A percentile compares a stretch with the other conserved stretches of the same genome.
These are phyloP conservation scores for Tenodera sinensis DNA, from an alignment of 2,888 invertebrate species.

Conservation along the genomic window DNA sequence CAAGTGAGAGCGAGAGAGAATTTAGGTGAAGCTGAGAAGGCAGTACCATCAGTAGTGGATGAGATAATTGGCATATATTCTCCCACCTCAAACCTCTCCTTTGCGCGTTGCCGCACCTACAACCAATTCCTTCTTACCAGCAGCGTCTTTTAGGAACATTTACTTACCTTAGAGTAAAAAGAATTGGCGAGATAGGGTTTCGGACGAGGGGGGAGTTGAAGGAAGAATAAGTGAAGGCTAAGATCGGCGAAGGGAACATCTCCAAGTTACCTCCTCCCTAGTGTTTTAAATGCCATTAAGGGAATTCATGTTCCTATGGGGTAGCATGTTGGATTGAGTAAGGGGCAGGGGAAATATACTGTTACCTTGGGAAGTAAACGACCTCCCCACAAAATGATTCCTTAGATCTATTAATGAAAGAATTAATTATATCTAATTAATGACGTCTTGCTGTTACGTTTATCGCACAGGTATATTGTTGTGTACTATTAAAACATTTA, in stretches of 20 bases:
- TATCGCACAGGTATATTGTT: not conserved
- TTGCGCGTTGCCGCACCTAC: not conserved
- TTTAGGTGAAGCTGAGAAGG: not conserved
- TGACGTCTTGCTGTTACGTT: too few relatives aligned
- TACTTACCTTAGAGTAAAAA: not conserved
- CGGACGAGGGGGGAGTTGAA: not conserved
- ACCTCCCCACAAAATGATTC: not conserved
- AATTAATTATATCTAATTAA: not conserved
- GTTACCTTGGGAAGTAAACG: not conserved
- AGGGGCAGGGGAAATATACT: not conserved
- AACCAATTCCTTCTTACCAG: not conserved
- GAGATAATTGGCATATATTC: constrained; percentile 4
- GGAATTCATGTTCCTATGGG: not conserved
- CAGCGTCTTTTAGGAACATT: not conserved
- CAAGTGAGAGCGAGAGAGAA: not conserved
- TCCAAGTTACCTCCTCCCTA: not conserved
- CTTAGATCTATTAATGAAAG: not conserved
- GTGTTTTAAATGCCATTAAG: not conserved
- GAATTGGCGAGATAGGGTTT: not conserved
- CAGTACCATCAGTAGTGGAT: not conserved
- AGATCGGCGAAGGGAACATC: not conserved
- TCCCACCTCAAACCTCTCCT: not conserved
- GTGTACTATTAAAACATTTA: not conserved
- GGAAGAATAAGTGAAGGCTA: not conserved
- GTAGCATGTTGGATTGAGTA: not conserved